A percentile compares a stretch with the other conserved stretches of the same genome.
Conservation (phyloP, 2,888 invertebrate genomes). For the Drosophila anomalata region DNA sequence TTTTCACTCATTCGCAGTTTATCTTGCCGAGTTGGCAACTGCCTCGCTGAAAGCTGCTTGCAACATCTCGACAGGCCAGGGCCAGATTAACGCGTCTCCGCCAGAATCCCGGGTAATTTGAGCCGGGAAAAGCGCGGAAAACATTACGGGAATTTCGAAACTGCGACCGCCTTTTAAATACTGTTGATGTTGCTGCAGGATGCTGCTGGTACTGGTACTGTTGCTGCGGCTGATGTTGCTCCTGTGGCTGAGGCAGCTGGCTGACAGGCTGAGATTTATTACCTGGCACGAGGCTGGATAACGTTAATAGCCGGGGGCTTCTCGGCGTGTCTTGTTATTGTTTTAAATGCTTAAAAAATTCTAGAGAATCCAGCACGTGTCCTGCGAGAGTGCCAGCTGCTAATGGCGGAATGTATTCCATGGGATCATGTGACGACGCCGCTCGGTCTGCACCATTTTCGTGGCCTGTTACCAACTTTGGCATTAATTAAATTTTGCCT, state of each 20-base stretch:
- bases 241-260: constrained; percentile 31
- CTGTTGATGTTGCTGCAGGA: constrained; percentile 34
- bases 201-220: constrained; percentile 18
- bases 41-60: constrained; percentile 9
- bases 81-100: constrained; percentile 54
- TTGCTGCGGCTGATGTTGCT: constrained; percentile 24
- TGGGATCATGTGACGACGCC: constrained; percentile 50
- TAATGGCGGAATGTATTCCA: constrained; percentile 45
- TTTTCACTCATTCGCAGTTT: constrained; percentile 29
- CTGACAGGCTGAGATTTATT: constrained; percentile 73
- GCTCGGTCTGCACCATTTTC: constrained; percentile 3
- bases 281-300: constrained; percentile 54
- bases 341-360: constrained; percentile 56
- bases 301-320: constrained; percentile 57
- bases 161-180: constrained; percentile 39
- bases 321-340: constrained; percentile 42
- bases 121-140: constrained; percentile 9
- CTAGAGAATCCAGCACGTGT: constrained; percentile 42
- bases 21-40: constrained; percentile 21
- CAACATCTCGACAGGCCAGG: constrained; percentile 7
- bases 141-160: constrained; percentile 14
- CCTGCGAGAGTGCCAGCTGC: constrained; percentile 49
- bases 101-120: constrained; percentile 56
- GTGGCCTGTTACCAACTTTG: constrained; percentile 3
- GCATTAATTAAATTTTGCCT: constrained; percentile 60